Base-by-base conservation (phyloP, 2,797 vertebrate genomes). In the Pitangus sulphuratus region DNA sequence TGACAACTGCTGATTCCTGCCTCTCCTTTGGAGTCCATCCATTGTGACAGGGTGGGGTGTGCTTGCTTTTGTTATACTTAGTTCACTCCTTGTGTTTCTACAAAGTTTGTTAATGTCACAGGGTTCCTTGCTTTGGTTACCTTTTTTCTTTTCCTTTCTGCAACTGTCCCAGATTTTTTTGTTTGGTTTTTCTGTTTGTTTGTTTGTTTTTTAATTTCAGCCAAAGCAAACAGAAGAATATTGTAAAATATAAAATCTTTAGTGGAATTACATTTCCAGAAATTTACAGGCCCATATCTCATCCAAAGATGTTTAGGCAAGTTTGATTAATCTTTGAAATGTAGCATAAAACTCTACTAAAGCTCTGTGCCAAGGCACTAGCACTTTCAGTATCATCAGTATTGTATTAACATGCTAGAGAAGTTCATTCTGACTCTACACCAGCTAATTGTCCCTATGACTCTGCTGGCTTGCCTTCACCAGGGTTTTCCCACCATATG, bases 311-410 rank as follows among this genome's bases (percentile, higher is more conserved):
- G 1, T 78, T 50, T 75, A 78, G 12, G n/a, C 9, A 89, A 70
- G 17, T 85, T 83, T 56, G 56, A 70, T 44, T 80, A 66, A 53
- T 15, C 53, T 68, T 66, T 78, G 60, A 95, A 80, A 82, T 25
- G 15, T 26, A 90, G 70, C 14, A 33, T 45, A 40, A 65, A 90
- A 40, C 17, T 53, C 45, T 35, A 9, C 21, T 72, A 66, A 78
- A 93, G 17, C 20, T 58, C 21, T 44, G 11, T 54, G 42, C 33
- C 62, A 84, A 93, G 42, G 15, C 25, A 31, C 81, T 40, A 51
- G 31, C 8, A 25, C 17, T 75, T 60, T 16, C 42, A 57, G 5
- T 42, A 56, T 19, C 28, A 20, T 11, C 35, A 42, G 15, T n/a
- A 42, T 24, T 75, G 65, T 12, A 51, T 15, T 53, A 65, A 26